Conservation (phyloP, 2,888 invertebrate genomes). For the Agrypnus murinus region DNA sequence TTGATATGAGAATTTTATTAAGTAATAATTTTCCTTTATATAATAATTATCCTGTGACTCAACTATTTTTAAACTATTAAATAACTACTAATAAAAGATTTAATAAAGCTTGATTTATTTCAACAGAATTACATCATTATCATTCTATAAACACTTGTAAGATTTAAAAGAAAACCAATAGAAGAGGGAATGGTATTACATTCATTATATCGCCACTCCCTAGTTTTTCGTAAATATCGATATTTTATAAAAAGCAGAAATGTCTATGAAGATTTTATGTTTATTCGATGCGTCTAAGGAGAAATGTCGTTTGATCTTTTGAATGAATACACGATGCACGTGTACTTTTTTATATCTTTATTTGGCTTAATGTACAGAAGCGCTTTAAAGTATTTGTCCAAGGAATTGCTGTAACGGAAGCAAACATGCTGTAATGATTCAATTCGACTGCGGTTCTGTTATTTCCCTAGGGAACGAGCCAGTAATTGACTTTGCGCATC, state of each 20-base stretch:
- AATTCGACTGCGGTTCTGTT: constrained; percentile 41
- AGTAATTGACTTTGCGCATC: constrained; percentile 36
- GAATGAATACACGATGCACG: constrained; percentile 4
- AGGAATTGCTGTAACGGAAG: constrained; percentile 31
- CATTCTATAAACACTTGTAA: no score
- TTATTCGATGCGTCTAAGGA: neutral
- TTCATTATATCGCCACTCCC: neutral
- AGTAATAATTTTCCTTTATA: constrained; percentile 26
- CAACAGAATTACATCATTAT: no score
- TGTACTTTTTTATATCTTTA: constrained; percentile 13
- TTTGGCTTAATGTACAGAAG: constrained; percentile 15
- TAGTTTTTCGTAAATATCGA: neutral
- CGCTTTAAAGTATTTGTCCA: constrained; percentile 32
- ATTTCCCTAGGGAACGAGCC: constrained; percentile 33
- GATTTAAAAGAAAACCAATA: no score
- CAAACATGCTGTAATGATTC: constrained; percentile 33
- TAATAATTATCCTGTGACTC: constrained; percentile 6
- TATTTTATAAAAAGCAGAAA: constrained; percentile 1
- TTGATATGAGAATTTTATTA: constrained; percentile 26
- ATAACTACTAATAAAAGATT: neutral
- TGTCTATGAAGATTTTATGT: constrained; percentile 9
- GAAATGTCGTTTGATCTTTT: constrained; percentile 13
- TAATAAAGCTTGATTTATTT: no score
- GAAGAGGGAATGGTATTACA: no score
- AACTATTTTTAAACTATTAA: constrained; percentile 1